These are phyloP conservation scores for Erebia palarica DNA, from an alignment of 2,888 invertebrate genomes.

Conservation along the genomic window DNA sequence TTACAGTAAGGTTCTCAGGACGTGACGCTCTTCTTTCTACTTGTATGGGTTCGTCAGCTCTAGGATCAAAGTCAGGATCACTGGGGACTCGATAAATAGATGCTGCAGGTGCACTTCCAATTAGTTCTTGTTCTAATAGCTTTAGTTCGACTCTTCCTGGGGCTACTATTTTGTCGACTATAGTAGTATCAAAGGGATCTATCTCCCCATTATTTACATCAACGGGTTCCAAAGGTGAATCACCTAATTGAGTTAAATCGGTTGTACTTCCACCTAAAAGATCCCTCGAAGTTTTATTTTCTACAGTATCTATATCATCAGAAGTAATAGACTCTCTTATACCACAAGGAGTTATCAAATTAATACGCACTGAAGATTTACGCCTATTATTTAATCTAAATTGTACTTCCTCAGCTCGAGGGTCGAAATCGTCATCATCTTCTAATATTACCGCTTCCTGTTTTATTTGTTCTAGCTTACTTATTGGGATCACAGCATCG, in stretches of 20 bases:
- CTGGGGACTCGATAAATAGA: slow-evolving; percentile 77
- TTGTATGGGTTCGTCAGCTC: slow-evolving; percentile 83
- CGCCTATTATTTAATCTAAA: slow-evolving; percentile 67
- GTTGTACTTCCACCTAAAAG: slow-evolving; percentile 89
- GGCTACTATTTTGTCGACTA: slow-evolving; percentile 86
- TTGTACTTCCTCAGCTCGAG: slow-evolving; percentile 84
- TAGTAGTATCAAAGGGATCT: slow-evolving; percentile 94
- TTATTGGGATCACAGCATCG: slow-evolving; percentile 85
- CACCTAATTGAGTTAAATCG: slow-evolving; percentile 86
- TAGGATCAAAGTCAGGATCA: slow-evolving; percentile 92
- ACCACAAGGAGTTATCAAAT: slow-evolving; percentile 85
- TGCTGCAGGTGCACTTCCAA: slow-evolving; percentile 68
- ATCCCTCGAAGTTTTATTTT: slow-evolving; percentile 81
- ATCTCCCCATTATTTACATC: slow-evolving; percentile 81
- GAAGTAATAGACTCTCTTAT: slow-evolving; percentile 81
- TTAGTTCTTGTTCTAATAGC: slow-evolving; percentile 89
- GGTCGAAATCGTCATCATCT: slow-evolving; percentile 84
- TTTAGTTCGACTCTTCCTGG: slow-evolving; percentile 91
- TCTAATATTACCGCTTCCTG: slow-evolving; percentile 67
- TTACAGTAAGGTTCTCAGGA: slow-evolving; percentile 82
- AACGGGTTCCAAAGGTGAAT: slow-evolving; percentile 86
- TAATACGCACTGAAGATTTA: slow-evolving; percentile 82
- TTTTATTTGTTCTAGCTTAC: slow-evolving; percentile 66
- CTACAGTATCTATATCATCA: slow-evolving; percentile 68
- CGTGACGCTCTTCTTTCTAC: slow-evolving; percentile 83